These are phyloP conservation scores for Brachionus paranguensis DNA, from an alignment of 1,140 invertebrate species.

Conservation along the genomic window DNA sequence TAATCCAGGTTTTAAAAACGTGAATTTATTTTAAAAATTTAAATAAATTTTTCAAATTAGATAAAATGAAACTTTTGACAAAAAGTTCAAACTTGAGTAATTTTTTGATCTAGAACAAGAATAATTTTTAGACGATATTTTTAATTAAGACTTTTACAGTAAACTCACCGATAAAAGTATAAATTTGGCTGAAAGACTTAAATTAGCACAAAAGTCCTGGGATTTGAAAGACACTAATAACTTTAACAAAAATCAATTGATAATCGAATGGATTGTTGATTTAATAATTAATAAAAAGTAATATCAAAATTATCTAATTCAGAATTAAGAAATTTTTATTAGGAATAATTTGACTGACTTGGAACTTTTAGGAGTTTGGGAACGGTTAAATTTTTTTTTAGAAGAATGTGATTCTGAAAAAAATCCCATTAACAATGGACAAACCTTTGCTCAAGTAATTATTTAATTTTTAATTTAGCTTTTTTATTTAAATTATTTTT, in stretches of 20 bases:
- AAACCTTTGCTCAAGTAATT: neutral
- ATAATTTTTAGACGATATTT: neutral
- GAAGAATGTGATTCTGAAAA: neutral
- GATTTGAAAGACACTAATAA: neutral
- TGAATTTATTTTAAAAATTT: neutral
- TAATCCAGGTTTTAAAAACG: neutral
- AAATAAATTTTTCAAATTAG: neutral
- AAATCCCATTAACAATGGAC: constrained; percentile 24
- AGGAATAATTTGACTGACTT: neutral
- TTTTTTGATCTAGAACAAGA: neutral
- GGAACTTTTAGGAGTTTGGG: neutral
- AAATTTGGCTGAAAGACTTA: neutral
- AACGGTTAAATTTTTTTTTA: constrained; percentile 5
- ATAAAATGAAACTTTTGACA: neutral
- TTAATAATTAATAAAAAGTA: constrained; percentile 20
- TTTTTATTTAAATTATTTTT: neutral
- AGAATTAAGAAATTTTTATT: neutral
- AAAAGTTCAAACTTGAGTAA: neutral
- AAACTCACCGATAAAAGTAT: constrained; percentile 16
- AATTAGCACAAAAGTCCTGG: constrained; percentile 12
- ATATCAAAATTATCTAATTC: neutral
- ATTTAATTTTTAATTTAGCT: neutral
- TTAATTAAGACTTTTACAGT: neutral
- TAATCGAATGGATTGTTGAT: constrained; percentile 1
- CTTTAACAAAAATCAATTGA: neutral